Evolutionary conservation across 2,113 vertebrate genomes (phyloP), one percentile per base, ranked within the genome.

Genomic region (Bucco capensis): DNA sequence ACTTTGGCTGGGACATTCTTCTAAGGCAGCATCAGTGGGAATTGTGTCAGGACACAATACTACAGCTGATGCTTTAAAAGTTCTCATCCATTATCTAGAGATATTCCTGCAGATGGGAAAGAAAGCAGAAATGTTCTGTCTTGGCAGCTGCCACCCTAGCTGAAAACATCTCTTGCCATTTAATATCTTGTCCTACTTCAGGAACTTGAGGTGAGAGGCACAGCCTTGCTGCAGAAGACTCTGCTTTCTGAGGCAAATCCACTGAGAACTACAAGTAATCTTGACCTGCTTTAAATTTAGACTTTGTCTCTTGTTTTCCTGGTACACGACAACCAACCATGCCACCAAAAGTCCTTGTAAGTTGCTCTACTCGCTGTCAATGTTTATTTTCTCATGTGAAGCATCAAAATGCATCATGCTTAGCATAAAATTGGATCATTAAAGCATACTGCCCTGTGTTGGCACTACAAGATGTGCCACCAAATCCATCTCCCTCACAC

Each of bases 121-220:
- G 60, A 72, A 93, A 92, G 76, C 42, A 91, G 35, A 79, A 73
- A 31, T 70, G 53, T 66, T 94, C 50, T 0, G 2, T 44, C 17
- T 58, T 65, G 92, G 73, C 73, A 92, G 51, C 66, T 86, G 69
- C 71, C 60, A 79, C 44, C 71, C 38, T 80, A 92, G 76, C 66
- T 94, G 87, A 86, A 91, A 94, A 76, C 27, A 61, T 76, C 69
- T 83, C 86, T 77, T 73, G 75, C 49, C 50, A 79, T 83, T 51
- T 88, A 57, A 37, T 65, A 62, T 50, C 89, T 74, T 77, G 64
- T 71, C 85, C 74, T 42, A 12, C 56, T 84, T 53, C 42, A 83
- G 46, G 35, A 81, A 24, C 35, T 44, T 38, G 47, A 84, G 53
- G 40, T 71, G n/a, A 71, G 25, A 74, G 31, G 53, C 46, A 75